Evolutionary conservation across 92 coral and sea anemone species (phyloP), one percentile per base, ranked within the genome.

Genomic region (Plumapathes pennacea): DNA sequence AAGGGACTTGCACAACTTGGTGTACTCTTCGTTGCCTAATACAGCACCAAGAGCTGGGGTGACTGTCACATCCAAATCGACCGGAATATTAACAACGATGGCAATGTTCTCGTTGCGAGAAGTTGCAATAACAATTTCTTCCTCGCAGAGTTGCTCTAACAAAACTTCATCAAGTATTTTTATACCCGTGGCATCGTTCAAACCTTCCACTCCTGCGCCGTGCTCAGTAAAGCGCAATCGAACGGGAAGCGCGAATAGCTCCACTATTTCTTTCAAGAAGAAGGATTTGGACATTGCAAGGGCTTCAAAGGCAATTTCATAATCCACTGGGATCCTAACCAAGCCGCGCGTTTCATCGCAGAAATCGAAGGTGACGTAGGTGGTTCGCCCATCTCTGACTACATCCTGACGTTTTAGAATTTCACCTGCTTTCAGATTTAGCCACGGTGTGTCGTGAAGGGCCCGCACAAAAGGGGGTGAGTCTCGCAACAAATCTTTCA

Each of bases 381-480:
- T 31, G 0, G 17, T 54, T 5, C 54, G 46, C 2, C 46, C 21
- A 29, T 52, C 49, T 37, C 74, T 61, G 31, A 29, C 46, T 15
- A 71, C 54, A 0, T 60, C 67, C 14, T 32, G 64, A 39, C 73
- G 32, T 38, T 34, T 38, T 30, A 81, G 31, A 3, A 67, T 36
- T 32, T 81, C 82, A 14, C 82, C 88, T 27, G 72, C 72, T 66
- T 38, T 27, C 34, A 81, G 31, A 0, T 49, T 22, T 5, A 74
- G 25, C 48, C 76, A 58, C 4, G 73, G 73, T 24, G 88, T 76
- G 47, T 59, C 32, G 18, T 81, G 77, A 0, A 73, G 30, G 1
- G 60, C 72, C 15, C 62, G 45, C 13, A 81, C 66, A 15, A 27
- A 31, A n/a, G n/a, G n/a, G n/a, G n/a, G n/a, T n/a, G n/a, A n/a